Conservation (phyloP, 2,888 invertebrate species). For the Aporophyla nigra region DNA sequence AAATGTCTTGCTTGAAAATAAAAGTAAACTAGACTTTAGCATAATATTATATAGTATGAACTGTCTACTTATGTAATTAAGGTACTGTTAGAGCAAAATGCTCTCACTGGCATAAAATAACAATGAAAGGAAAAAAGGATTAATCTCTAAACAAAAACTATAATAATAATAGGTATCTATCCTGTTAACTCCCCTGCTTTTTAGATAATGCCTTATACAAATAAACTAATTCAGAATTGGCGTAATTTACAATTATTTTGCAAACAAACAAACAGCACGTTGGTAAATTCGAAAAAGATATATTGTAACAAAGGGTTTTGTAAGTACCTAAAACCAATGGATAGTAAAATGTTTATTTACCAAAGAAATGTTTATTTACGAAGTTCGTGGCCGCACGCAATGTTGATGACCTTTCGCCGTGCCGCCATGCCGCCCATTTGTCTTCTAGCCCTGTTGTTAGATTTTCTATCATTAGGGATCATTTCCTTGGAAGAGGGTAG, state of each 20-base stretch:
- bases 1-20: too few relatives aligned
- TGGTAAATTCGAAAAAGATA: not conserved
- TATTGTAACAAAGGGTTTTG: conserved; percentile 28
- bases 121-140: too few relatives aligned
- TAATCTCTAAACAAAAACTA: too few relatives aligned
- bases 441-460: conserved; percentile 44
- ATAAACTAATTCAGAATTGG: not conserved
- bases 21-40: too few relatives aligned
- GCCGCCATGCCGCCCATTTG: conserved; percentile 44
- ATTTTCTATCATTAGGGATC: conserved; percentile 47
- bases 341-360: conserved; percentile 62
- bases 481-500: conserved; percentile 45
- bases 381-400: conserved; percentile 67
- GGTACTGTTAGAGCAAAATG: not conserved
- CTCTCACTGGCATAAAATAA: not conserved
- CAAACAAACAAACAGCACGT: not conserved
- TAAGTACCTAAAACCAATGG: conserved; percentile 41
- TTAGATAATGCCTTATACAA: not conserved
- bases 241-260: not conserved
- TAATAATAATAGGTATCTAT: too few relatives aligned
- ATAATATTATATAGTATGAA: too few relatives aligned
- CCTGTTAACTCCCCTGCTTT: too few relatives aligned
- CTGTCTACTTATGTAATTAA: too few relatives aligned
- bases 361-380: conserved; percentile 67
- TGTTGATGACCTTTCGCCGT: conserved; percentile 65